A percentile compares a stretch with the other conserved stretches of the same genome.
These are phyloP conservation scores for Priocnemis perturbator DNA, from an alignment of 2,888 invertebrate genomes.

Conservation along the genomic window DNA sequence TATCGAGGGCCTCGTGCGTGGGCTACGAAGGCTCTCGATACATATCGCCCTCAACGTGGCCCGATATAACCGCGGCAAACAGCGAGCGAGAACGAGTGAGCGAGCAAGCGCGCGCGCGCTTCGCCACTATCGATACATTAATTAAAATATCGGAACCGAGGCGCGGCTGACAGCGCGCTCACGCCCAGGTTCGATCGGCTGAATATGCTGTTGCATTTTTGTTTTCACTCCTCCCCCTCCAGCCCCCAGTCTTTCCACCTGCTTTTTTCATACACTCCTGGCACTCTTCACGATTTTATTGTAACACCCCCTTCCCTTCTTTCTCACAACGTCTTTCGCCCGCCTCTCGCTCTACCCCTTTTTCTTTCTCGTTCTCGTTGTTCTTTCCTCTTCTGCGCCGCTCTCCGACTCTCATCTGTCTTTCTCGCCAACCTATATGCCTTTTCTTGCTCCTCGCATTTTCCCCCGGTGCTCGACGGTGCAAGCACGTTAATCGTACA, in stretches of 20 bases:
- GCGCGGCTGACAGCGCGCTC: constrained; percentile 67
- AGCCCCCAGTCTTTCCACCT: not conserved
- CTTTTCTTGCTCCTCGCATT: constrained; percentile 18
- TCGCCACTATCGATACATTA: constrained; percentile 69
- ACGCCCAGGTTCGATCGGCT: constrained; percentile 66
- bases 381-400: not conserved
- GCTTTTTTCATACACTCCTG: constrained; percentile 9
- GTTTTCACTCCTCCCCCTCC: constrained; percentile 42
- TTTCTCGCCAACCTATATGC: not conserved
- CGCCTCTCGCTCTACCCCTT: not conserved
- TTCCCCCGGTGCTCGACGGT: not conserved
- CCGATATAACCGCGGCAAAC: constrained; percentile 30
- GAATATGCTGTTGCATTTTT: constrained; percentile 58
- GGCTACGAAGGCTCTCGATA: constrained; percentile 51
- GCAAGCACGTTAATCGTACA: too few species aligned
- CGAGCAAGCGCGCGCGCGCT: constrained; percentile 17
- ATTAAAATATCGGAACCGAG: constrained; percentile 71
- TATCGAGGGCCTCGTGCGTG: constrained; percentile 57
- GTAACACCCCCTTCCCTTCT: constrained; percentile 6
- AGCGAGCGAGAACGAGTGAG: too few species aligned
- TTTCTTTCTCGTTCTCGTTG: constrained; percentile 24
- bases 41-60: constrained; percentile 40
- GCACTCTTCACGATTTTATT: constrained; percentile 22
- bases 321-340: not conserved
- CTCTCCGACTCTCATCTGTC: not conserved